Base-by-base conservation (phyloP, 2,888 invertebrate species). In the Euplagia quadripunctaria region DNA sequence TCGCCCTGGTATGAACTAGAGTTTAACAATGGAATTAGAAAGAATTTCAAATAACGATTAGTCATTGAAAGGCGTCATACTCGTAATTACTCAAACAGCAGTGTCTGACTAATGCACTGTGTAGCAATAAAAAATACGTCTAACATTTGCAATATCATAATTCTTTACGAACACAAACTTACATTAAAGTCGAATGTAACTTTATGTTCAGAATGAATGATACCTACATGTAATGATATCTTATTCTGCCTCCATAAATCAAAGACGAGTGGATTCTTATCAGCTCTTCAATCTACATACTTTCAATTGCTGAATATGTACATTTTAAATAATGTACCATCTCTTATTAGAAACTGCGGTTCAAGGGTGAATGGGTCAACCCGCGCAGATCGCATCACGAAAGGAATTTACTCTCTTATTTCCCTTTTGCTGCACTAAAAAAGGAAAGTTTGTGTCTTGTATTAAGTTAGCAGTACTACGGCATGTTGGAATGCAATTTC, bases 281-380 rank as follows among this genome's bases (percentile, higher is more conserved):
- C 82, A 49, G 4, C 8, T 31, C 58, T 64, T 52, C 73, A 51
- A 84, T 84, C 81, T 78, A 43, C 73, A 72, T 69, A 81, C 83
- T 84, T 84, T 82, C 84, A 76, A 77, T 83, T 79, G 80, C 84
- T 70, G 70, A 73, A 75, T 76, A 61, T 70, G 73, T 63, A 74
- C 46, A 76, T 79, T 83, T 82, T 70, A 78, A 80, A 82, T 83
- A 85, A 82, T 82, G 86, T 83, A 80, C 79, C 80, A 82, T 82
- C 83, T 82, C 69, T 80, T 82, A 84, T 85, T 90, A 89, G 89
- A 91, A 90, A 90, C 82, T 86, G 82, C 81, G 80, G 91, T 88
- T 88, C 86, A 88, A 82, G 85, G 88, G 89, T 87, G 87, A 89
- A 81, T 70, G 68, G 86, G 86, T 83, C 85, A 78, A 64, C 64